A percentile compares a stretch with the other conserved stretches of the same genome.
Conservation (phyloP, 2,113 vertebrate species). For the Campylorhamphus procurvoides region DNA sequence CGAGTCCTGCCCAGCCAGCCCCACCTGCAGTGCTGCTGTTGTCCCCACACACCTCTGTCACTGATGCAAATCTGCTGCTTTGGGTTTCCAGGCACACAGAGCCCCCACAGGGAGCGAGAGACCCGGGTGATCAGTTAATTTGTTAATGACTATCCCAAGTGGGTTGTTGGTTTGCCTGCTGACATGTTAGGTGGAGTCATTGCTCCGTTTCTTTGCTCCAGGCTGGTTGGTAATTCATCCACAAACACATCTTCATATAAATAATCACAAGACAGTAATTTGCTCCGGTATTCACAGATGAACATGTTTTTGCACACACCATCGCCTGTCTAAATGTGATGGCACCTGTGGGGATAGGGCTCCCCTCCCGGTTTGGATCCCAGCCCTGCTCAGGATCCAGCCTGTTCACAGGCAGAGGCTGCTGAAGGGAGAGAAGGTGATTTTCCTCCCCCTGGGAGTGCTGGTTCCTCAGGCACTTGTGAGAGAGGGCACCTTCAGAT, state of each 20-base stretch:
- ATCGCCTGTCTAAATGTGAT: background rate
- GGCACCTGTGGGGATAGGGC: background rate
- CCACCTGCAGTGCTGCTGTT: background rate
- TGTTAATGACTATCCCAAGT: background rate
- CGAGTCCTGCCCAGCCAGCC: background rate
- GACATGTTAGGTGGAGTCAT: background rate
- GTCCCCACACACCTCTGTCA: background rate
- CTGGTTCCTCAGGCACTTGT: background rate
- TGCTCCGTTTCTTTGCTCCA: background rate
- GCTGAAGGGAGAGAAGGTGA: background rate
- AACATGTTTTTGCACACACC: background rate
- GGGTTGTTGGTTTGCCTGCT: background rate
- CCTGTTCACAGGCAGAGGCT: background rate
- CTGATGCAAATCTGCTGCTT: background rate
- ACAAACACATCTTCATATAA: background rate
- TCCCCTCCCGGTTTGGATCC: fast-evolving
- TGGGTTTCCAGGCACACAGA: background rate
- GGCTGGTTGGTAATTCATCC: conserved; percentile 11
- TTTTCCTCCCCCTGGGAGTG: background rate
- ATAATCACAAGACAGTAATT: background rate
- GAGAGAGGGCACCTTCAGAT: background rate
- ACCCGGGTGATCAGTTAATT: background rate
- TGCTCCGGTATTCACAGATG: background rate
- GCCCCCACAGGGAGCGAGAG: background rate
- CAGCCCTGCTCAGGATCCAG: background rate